Percentiles rank a stretch among this genome's conserved stretches.
Conservation (phyloP, 2,113 vertebrate genomes). For the Ptyas mucosa region DNA sequence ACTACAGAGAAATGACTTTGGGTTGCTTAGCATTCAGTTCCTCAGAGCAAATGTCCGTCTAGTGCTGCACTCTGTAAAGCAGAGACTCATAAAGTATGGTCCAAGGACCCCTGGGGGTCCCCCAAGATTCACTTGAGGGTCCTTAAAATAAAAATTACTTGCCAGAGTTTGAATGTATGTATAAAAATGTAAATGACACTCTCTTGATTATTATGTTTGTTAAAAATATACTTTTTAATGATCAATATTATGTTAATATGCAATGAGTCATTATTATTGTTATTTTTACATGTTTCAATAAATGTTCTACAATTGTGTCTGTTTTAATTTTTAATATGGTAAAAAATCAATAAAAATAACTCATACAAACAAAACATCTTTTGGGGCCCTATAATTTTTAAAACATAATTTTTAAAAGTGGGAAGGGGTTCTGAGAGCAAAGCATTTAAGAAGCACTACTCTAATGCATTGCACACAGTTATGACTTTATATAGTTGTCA, state of each 20-base stretch:
- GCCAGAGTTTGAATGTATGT: neutral
- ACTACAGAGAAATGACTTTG: neutral
- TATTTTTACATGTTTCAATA: neutral
- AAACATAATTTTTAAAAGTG: neutral
- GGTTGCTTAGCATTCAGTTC: neutral
- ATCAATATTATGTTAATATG: neutral
- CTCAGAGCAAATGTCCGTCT: neutral
- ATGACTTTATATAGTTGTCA: neutral
- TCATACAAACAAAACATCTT: neutral
- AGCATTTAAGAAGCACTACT: neutral
- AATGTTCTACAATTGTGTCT: neutral
- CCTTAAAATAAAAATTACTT: neutral
- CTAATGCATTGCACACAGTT: neutral
- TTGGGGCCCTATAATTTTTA: neutral
- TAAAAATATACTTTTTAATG: neutral
- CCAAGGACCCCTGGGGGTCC: neutral
- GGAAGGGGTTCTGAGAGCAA: neutral
- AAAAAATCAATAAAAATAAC: neutral
- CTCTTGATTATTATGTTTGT: neutral
- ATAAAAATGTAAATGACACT: neutral
- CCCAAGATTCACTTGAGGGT: neutral
- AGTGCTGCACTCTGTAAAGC: neutral
- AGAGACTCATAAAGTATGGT: neutral
- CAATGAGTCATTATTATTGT: neutral
- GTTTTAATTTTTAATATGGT: neutral